A percentile compares a stretch with the other conserved stretches of the same genome.
Evolutionary conservation across 2,888 invertebrate genomes (phyloP).

Genomic region (Phyllotreta striolata): DNA sequence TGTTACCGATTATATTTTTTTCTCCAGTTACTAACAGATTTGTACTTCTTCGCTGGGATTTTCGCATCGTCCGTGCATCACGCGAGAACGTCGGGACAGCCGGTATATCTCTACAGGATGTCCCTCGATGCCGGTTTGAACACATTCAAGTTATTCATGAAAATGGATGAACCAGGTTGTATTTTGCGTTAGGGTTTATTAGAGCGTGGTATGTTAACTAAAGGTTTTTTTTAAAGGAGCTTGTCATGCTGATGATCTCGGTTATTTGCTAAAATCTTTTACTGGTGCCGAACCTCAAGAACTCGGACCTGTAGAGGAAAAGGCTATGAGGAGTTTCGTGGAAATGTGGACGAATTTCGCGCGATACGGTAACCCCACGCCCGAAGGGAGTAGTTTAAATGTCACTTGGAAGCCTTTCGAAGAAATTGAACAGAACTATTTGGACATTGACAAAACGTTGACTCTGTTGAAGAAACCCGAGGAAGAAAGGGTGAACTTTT

Average conservation of each 20-base stretch:
- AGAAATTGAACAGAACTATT: slow-evolving; percentile 43
- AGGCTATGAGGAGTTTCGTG: slow-evolving; percentile 41
- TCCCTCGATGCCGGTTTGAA: slow-evolving; percentile 32
- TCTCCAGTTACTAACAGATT: slow-evolving; percentile 25
- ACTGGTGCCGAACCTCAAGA: neutral
- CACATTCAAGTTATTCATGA: slow-evolving; percentile 12
- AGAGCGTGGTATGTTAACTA: neutral
- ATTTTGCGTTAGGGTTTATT: neutral
- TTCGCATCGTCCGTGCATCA: slow-evolving; percentile 16
- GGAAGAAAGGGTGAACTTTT: slow-evolving; percentile 48
- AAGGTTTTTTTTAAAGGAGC: slow-evolving; percentile 40
- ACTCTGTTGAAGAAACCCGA: slow-evolving; percentile 45
- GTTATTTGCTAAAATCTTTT: slow-evolving; percentile 43
- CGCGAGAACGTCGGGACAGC: slow-evolving; percentile 18
- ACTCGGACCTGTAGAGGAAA: slow-evolving; percentile 39
- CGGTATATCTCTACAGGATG: slow-evolving; percentile 35
- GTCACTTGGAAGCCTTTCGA: slow-evolving; percentile 46
- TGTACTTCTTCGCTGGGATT: slow-evolving; percentile 20
- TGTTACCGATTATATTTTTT: slow-evolving; percentile 16
- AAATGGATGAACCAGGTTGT: slow-evolving; percentile 13
- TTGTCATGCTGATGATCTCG: slow-evolving; percentile 48
- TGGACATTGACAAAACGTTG: slow-evolving; percentile 51
- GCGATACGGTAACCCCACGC: slow-evolving; percentile 46
- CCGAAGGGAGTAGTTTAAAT: slow-evolving; percentile 30
- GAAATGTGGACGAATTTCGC: slow-evolving; percentile 53